Evolutionary conservation across 2,797 vertebrate species (phyloP).

Genomic region (Mallotus villosus): DNA sequence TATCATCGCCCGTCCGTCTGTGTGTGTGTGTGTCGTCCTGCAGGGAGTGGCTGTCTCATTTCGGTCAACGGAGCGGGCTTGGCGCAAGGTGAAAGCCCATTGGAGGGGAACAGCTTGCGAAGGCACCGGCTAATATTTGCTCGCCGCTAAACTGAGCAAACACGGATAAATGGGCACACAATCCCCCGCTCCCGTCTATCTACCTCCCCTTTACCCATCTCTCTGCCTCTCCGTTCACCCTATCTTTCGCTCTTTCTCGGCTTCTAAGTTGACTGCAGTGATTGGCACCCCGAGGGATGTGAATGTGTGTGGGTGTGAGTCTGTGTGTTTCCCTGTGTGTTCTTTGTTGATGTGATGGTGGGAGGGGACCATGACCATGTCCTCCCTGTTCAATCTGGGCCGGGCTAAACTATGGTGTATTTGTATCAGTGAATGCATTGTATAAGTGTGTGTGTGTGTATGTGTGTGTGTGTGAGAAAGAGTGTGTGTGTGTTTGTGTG

Average conservation of each 20-base stretch:
- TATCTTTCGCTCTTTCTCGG: background rate
- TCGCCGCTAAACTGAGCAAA: slow-evolving; percentile 67
- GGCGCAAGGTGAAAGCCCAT: slow-evolving; percentile 48
- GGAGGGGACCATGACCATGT: too few relatives aligned
- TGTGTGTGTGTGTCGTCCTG: too few relatives aligned
- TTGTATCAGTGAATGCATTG: too few relatives aligned
- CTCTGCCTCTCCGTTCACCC: background rate
- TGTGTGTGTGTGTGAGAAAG: background rate
- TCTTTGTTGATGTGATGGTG: too few relatives aligned
- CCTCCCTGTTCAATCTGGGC: too few relatives aligned
- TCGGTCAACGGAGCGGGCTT: slow-evolving; percentile 5
- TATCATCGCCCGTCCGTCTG: too few relatives aligned
- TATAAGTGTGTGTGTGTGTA: background rate
- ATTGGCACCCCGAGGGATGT: background rate
- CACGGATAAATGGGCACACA: slow-evolving; percentile 65
- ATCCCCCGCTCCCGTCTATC: slow-evolving; percentile 50
- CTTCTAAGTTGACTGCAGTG: background rate
- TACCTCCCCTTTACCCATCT: background rate
- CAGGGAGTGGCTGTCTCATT: background rate
- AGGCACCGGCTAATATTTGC: slow-evolving; percentile 68
- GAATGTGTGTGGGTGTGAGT: background rate
- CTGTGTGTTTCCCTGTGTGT: too few relatives aligned
- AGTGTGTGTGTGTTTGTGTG: too few relatives aligned
- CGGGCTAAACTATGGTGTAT: too few relatives aligned
- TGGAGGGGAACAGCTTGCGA: slow-evolving; percentile 53